Evolutionary conservation across 2,888 invertebrate species (phyloP).

Genomic region (Papilio protenor): DNA sequence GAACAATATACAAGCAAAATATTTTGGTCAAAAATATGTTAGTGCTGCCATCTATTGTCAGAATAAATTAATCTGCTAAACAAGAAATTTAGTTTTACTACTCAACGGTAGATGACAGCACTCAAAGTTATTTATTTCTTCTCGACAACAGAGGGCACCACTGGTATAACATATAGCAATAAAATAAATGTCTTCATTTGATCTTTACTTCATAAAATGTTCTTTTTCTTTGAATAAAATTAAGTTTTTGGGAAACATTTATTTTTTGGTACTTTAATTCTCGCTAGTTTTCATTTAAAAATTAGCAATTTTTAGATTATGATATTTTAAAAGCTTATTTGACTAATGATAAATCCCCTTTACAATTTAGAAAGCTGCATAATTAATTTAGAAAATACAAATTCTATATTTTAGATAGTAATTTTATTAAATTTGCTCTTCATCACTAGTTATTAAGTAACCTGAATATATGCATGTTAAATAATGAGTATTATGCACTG

Average conservation of each 20-base stretch:
- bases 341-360: not conserved
- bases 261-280: not conserved
- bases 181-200: not conserved
- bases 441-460: conserved; percentile 30
- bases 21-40: not conserved
- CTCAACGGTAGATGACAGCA: conserved; percentile 39
- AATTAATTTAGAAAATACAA: too few relatives aligned
- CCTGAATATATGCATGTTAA: conserved; percentile 22
- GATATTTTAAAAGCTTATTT: conserved; percentile 16
- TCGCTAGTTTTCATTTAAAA: not conserved
- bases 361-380: not conserved
- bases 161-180: not conserved
- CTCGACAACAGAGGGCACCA: conserved; percentile 20
- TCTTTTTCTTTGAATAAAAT: not conserved
- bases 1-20: not conserved
- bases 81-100: conserved; percentile 28
- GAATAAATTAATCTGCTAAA: not conserved
- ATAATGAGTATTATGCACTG: conserved; percentile 70
- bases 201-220: not conserved
- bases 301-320: not conserved
- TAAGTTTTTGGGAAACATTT: not conserved
- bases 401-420: too few relatives aligned
- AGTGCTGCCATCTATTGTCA: conserved; percentile 35
- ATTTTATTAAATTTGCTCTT: not conserved
- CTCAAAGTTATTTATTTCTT: not conserved